phyloP scores from a whole-genome alignment of 2,113 vertebrate species.

The Oxygymnocypris stewartii region DNA sequence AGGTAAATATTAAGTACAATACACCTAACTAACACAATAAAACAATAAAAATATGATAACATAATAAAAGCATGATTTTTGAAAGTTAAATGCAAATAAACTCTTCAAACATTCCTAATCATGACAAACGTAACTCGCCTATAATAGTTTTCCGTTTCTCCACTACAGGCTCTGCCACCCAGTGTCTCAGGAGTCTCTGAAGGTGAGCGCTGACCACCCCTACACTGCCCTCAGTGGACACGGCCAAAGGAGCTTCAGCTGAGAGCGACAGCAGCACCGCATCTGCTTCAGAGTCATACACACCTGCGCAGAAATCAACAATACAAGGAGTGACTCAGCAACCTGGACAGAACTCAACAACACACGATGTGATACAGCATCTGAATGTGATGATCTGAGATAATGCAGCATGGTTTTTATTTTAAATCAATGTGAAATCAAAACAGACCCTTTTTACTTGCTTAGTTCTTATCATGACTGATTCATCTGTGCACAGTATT shows the following conservation, averaged over 20 bases:
- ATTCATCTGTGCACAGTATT: not conserved
- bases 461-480: not conserved
- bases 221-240: slow-evolving; percentile 63
- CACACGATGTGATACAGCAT: too few species aligned
- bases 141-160: slow-evolving; percentile 84
- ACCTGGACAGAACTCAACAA: too few species aligned
- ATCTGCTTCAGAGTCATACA: slow-evolving; percentile 71
- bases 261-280: slow-evolving; percentile 84
- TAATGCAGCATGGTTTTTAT: not conserved
- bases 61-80: too few species aligned
- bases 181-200: slow-evolving; percentile 82
- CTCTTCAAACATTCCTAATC: not conserved
- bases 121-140: slow-evolving; percentile 73
- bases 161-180: slow-evolving; percentile 85
- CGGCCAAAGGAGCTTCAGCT: slow-evolving; percentile 70
- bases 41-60: too few species aligned
- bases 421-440: not conserved
- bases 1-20: too few species aligned
- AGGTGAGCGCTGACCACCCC: slow-evolving; percentile 86
- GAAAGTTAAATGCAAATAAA: too few species aligned
- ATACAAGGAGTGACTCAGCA: not conserved
- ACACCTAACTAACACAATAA: too few species aligned
- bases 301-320: slow-evolving; percentile 42
- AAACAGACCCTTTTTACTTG: not conserved
- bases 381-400: not conserved